Base-by-base conservation (phyloP, 1,140 invertebrate species). In the Vanessa atalanta region DNA sequence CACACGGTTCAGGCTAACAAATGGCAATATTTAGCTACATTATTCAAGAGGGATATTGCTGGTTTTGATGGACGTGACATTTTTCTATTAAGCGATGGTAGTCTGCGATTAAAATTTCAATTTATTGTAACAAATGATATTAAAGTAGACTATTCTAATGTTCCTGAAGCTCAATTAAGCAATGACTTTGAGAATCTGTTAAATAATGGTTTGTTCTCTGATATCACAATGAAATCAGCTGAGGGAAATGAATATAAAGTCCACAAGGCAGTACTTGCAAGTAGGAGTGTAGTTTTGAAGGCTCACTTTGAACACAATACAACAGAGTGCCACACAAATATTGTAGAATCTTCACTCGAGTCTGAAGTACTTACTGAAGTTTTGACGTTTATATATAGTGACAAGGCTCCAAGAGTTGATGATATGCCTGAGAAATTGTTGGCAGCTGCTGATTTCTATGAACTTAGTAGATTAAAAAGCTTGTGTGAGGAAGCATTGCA, bases 301-400 rank as follows among this genome's bases (percentile, higher is more conserved):
- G 95, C 95, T 20, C 95, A 96, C 93, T 96, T 96, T 93, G 94
- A 95, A 81, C 95, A 95, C 85, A 94, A 95, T 79, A 96, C 96
- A 91, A 94, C 94, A 73, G 95, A 96, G 85, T 94, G 88, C 64
- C 82, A 87, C n/a, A 93, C 94, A 13, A 95, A 95, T 83, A 86
- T 94, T 76, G 94, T 96, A 3, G 84, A 91, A 63, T 87, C 88
- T 50, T 86, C 83, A 70, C 90, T 95, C 14, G 95, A 96, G 47
- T 90, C 94, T 64, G 95, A 95, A 69, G 94, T 95, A 14, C 87
- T 96, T 75, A 83, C 84, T 73, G 95, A 96, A 91, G 94, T 96
- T 84, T 83, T 96, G 26, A 91, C 93, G 20, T 96, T 95, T 83
- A 95, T 96, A 76, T 96, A 96, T 79, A 96, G 95, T 53, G 95